Conservation (phyloP, 2,797 vertebrate genomes). For the Acrossocheilus fasciatus region DNA sequence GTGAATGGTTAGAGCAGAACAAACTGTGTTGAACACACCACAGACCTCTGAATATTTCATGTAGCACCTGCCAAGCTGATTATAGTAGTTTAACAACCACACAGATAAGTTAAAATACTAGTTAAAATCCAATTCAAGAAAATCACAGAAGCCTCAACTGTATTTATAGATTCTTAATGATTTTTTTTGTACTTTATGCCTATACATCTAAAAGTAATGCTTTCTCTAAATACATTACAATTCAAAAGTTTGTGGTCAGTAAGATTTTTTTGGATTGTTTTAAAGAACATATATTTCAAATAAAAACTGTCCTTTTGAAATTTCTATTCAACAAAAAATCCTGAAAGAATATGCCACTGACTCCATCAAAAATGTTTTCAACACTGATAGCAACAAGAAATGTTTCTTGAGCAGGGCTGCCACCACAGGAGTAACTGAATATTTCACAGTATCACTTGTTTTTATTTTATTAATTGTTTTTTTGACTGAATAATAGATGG, state of each 20-base stretch:
- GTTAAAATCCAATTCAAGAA: background rate
- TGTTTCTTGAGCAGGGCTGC: background rate
- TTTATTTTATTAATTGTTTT: no score
- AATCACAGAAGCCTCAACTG: background rate
- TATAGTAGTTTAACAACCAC: constrained; percentile 2
- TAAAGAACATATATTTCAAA: background rate
- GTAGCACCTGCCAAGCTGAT: background rate
- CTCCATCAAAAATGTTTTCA: background rate
- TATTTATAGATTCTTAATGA: background rate
- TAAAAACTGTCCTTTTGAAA: background rate
- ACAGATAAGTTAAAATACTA: background rate
- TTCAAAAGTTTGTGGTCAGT: background rate
- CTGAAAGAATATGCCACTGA: background rate
- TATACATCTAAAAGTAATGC: background rate
- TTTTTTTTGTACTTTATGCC: no score
- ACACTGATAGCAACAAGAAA: background rate
- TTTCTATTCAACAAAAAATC: background rate
- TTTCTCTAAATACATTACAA: background rate
- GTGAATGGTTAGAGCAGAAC: constrained; percentile 31
- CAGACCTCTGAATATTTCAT: constrained; percentile 14
- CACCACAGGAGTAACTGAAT: background rate
- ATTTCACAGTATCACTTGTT: background rate
- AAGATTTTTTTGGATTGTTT: background rate
- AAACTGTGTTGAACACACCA: constrained; percentile 19
- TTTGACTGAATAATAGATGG: background rate